Evolutionary conservation across 2,797 vertebrate species (phyloP).

Genomic region (Valencia hispanica): DNA sequence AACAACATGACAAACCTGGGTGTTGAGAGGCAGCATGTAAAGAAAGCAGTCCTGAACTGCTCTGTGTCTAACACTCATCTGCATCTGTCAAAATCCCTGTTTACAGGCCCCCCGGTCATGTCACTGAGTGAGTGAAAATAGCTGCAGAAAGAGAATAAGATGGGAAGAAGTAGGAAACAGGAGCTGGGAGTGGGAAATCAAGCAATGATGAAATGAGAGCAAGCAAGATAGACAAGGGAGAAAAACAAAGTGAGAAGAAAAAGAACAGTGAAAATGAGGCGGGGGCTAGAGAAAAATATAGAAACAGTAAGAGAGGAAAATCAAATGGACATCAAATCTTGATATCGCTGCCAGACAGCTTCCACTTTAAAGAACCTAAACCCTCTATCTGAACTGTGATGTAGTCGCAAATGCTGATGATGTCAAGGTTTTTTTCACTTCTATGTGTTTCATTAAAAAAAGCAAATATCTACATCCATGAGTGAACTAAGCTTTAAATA

Average conservation of each 20-base stretch:
- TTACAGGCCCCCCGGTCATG: slow-evolving; percentile 63
- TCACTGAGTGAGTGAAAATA: slow-evolving; percentile 61
- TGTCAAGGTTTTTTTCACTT: slow-evolving; percentile 7
- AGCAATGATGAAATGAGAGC: slow-evolving; percentile 55
- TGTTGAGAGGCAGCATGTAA: slow-evolving; percentile 34
- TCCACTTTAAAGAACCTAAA: slow-evolving; percentile 35
- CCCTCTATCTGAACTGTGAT: slow-evolving; percentile 25
- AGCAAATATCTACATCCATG: not conserved
- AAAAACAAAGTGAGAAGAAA: slow-evolving; percentile 42
- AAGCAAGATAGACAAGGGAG: slow-evolving; percentile 53
- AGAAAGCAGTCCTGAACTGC: slow-evolving; percentile 44
- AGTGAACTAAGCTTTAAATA: not conserved
- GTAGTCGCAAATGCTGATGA: slow-evolving; percentile 13
- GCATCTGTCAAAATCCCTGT: slow-evolving; percentile 66
- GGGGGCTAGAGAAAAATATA: slow-evolving; percentile 30
- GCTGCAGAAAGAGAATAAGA: slow-evolving; percentile 51
- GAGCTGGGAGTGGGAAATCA: slow-evolving; percentile 51
- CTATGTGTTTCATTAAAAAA: slow-evolving; percentile 6
- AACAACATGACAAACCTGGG: slow-evolving; percentile 43
- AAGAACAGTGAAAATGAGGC: slow-evolving; percentile 31
- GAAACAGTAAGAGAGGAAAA: slow-evolving; percentile 26
- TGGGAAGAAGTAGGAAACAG: slow-evolving; percentile 33
- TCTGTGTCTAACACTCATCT: slow-evolving; percentile 58
- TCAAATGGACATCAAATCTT: slow-evolving; percentile 45
- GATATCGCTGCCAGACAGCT: slow-evolving; percentile 34